Evolutionary conservation across 2,888 invertebrate genomes (phyloP).

Genomic region (Drosophila borborema): DNA sequence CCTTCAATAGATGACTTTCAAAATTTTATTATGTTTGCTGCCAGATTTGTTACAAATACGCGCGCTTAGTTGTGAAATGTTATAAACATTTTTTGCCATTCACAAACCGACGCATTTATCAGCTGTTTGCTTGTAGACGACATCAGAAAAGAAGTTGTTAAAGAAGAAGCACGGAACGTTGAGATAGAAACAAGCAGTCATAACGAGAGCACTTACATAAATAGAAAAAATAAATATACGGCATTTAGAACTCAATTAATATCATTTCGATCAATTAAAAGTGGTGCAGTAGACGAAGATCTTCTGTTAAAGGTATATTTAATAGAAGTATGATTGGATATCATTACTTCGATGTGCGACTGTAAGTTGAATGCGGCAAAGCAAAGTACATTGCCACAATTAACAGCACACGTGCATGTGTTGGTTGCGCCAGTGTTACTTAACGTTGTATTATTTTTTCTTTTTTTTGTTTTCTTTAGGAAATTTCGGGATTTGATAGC

Average conservation of each 20-base stretch:
- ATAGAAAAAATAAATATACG: constrained; percentile 33
- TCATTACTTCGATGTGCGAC: constrained; percentile 86
- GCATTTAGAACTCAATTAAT: constrained; percentile 46
- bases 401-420: constrained; percentile 56
- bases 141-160: constrained; percentile 12
- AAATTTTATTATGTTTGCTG: constrained; percentile 19
- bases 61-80: constrained; percentile 57
- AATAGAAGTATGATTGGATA: constrained; percentile 83
- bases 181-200: constrained; percentile 22
- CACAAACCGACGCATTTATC: constrained; percentile 11
- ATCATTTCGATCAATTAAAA: constrained; percentile 14
- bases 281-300: constrained; percentile 1
- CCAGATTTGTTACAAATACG: constrained; percentile 36
- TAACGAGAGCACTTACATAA: constrained; percentile 62
- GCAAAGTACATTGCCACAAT: not conserved
- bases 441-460: not conserved
- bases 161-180: constrained; percentile 14
- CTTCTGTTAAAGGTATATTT: not conserved
- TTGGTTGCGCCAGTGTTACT: constrained; percentile 17
- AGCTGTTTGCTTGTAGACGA: not conserved
- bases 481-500: constrained; percentile 84
- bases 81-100: constrained; percentile 30
- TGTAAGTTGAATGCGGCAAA: constrained; percentile 85
- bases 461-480: constrained; percentile 76
- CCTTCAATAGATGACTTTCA: constrained; percentile 1